phyloP scores from a whole-genome alignment of 2,113 vertebrate species.

The Tragulus kanchil region DNA sequence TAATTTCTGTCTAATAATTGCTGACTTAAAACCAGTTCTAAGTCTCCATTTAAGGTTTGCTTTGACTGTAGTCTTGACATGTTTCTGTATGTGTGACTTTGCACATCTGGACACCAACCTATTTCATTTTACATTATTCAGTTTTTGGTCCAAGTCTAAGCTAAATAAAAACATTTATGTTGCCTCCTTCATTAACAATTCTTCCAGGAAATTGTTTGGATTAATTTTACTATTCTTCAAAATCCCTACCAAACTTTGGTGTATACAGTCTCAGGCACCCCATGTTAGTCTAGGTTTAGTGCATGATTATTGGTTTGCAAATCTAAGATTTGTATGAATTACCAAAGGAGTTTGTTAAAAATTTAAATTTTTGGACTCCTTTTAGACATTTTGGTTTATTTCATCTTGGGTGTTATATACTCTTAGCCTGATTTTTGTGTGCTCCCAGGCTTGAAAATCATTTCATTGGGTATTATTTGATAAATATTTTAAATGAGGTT shows the following conservation, averaged over 20 bases:
- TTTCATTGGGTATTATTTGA: neutral
- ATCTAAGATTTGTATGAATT: neutral
- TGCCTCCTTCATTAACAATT: neutral
- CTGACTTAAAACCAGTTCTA: neutral
- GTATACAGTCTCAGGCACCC: neutral
- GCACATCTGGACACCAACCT: neutral
- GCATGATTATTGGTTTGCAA: neutral
- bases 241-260: neutral
- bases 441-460: neutral
- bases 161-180: slow-evolving; percentile 10
- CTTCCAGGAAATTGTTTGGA: neutral
- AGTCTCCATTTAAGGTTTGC: neutral
- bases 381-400: neutral
- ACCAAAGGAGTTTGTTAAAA: neutral
- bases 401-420: neutral
- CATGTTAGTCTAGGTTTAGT: neutral
- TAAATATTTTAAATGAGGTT: neutral
- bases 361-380: neutral
- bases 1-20: neutral
- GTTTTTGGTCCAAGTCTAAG: neutral
- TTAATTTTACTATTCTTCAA: neutral
- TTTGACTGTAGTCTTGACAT: neutral
- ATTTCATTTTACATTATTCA: slow-evolving; percentile 26
- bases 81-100: neutral
- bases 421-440: neutral